These are phyloP conservation scores for Tachina grossa DNA, from an alignment of 2,888 invertebrate genomes.

Conservation along the genomic window DNA sequence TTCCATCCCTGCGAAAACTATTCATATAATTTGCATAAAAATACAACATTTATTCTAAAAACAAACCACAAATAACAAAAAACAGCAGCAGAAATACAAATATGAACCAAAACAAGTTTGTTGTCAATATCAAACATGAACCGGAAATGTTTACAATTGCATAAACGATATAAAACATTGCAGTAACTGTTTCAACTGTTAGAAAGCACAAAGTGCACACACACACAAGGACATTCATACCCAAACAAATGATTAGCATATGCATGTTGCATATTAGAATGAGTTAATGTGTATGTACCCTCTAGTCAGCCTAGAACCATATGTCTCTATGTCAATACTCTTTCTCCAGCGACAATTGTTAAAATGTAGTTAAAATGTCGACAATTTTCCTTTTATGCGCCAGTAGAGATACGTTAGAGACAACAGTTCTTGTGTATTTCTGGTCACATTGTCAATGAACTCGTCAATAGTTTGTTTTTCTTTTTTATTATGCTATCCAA, in stretches of 20 bases:
- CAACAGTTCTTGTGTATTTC: too few relatives aligned
- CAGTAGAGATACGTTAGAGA: too few relatives aligned
- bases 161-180: constrained; percentile 71
- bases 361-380: too few relatives aligned
- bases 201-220: constrained; percentile 20
- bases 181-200: constrained; percentile 59
- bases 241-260: constrained; percentile 21
- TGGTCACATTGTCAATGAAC: too few relatives aligned
- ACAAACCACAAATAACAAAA: constrained; percentile 44
- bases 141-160: constrained; percentile 70
- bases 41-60: constrained; percentile 41
- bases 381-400: too few relatives aligned
- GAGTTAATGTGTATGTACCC: neutral
- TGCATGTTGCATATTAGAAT: constrained; percentile 5
- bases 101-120: constrained; percentile 58
- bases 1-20: constrained; percentile 1
- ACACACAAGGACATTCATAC: constrained; percentile 20
- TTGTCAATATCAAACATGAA: constrained; percentile 67
- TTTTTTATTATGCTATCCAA: too few relatives aligned
- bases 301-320: too few relatives aligned
- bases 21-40: constrained; percentile 43
- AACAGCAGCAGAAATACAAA: constrained; percentile 42
- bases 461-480: too few relatives aligned
- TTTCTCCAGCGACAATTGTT: too few relatives aligned
- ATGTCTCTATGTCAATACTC: too few relatives aligned